Evolutionary conservation across 2,888 invertebrate species (phyloP), one percentile per base, ranked within the genome.

Genomic region (Melieria crassipennis): DNA sequence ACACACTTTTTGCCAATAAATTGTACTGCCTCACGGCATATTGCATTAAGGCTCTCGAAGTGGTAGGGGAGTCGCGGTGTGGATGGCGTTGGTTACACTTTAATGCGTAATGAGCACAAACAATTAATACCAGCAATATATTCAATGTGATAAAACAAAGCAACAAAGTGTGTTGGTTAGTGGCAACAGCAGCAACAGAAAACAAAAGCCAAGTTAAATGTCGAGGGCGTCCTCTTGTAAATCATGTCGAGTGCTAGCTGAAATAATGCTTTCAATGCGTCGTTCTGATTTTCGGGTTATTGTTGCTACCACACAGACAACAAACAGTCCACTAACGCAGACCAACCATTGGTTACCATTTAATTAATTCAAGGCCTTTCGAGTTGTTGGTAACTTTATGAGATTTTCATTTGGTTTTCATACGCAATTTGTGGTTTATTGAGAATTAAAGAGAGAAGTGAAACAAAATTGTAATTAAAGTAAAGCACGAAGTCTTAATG

Each of bases 181-280:
- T 16, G 16, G 11, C 45, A 61, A 1, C 7, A 30, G 2, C 30
- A 30, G 5, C 13, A 58, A 58, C 4, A 58, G 30, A 58, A 58
- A n/a, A 58, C 9, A 42, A 42, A 58, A 5, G 16, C 13, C 58
- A 42, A 13, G 5, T 43, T 61, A 61, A 61, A 61, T 61, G 61
- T 61, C 61, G 61, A 61, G 61, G 61, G 61, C 61, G 61, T 61
- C 45, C 61, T 61, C 61, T 61, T 61, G 61, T 61, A 57, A 57
- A 57, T 30, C 30, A 30, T 0, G 57, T 52, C 13, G 7, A 11
- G 11, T 50, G 50, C 4, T n/a, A 7, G 52, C n/a, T 52, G 52
- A 52, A 52, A 52, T 13, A 11, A 52, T 9, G 13, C 11, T 52
- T 52, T 30, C 30, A 30, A 30, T 30, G 30, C 30, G 30, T 30